Evolutionary conservation across 2,797 vertebrate species (phyloP).

Genomic region (Lithobates sylvaticus): DNA sequence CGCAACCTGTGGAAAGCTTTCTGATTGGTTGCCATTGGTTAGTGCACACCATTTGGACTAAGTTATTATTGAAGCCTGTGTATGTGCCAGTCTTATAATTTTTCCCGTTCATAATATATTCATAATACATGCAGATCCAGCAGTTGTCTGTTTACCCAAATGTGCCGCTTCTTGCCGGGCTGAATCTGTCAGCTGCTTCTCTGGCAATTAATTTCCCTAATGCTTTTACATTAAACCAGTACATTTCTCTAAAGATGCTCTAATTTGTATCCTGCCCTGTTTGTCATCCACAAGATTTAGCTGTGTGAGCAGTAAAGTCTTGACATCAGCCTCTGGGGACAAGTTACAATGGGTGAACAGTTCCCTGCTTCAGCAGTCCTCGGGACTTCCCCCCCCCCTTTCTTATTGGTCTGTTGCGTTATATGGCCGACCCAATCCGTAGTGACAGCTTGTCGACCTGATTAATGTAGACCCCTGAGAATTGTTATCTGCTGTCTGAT

Average conservation of each 20-base stretch:
- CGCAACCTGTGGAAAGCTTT: not conserved
- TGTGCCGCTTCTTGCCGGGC: not conserved
- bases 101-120: not conserved
- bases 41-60: not conserved
- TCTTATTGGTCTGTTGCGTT: constrained; percentile 54
- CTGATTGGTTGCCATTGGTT: not conserved
- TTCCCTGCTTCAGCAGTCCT: constrained; percentile 64
- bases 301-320: constrained; percentile 63
- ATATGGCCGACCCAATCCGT: constrained; percentile 71
- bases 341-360: constrained; percentile 63
- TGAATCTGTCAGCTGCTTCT: constrained; percentile 61
- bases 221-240: constrained; percentile 26
- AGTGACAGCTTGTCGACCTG: constrained; percentile 73
- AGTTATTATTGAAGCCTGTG: not conserved
- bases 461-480: constrained; percentile 68
- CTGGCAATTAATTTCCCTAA: constrained; percentile 48
- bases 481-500: constrained; percentile 72
- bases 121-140: not conserved
- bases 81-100: not conserved
- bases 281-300: constrained; percentile 64
- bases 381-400: not conserved
- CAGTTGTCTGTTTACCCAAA: not conserved
- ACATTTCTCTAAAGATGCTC: constrained; percentile 17
- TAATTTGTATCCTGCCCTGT: constrained; percentile 34
- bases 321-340: constrained; percentile 64